phyloP scores from a whole-genome alignment of 2,113 vertebrate species.

The Ailuropoda melanoleuca region DNA sequence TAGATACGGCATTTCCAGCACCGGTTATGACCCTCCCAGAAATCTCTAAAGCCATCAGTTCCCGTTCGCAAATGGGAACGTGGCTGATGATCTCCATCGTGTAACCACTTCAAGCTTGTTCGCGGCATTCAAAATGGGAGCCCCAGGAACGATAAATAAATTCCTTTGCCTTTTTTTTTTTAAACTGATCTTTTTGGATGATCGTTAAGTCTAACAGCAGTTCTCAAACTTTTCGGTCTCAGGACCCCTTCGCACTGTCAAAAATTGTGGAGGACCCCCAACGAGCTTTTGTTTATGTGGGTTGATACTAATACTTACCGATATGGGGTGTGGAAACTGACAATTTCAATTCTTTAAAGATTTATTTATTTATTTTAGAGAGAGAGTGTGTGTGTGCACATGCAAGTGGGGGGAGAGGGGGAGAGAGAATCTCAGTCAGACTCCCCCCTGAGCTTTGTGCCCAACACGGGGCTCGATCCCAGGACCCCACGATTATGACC shows the following conservation, averaged over 20 bases:
- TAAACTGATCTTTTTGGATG: not conserved
- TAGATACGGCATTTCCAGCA: not conserved
- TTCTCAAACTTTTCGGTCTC: not conserved
- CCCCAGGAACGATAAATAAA: not conserved
- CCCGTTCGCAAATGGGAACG: not conserved
- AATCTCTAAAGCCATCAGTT: not conserved
- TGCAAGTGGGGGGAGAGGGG: not conserved
- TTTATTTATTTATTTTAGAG: not conserved
- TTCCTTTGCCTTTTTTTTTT: not conserved
- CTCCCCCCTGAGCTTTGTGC: not conserved
- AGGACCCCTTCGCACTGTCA: not conserved
- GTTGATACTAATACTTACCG: not conserved
- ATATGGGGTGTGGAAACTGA: not conserved
- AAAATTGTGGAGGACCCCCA: not conserved
- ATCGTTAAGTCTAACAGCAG: not conserved
- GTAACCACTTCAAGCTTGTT: not conserved
- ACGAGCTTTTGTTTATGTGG: not conserved
- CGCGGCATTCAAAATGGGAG: not conserved
- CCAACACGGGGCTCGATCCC: not conserved
- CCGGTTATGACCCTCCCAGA: not conserved
- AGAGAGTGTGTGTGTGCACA: not conserved
- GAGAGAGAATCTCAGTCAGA: not conserved
- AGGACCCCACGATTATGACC: not conserved
- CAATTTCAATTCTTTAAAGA: not conserved
- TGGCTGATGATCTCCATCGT: accelerated